Conservation (phyloP, 2,888 invertebrate species). For the Zygaena filipendulae region DNA sequence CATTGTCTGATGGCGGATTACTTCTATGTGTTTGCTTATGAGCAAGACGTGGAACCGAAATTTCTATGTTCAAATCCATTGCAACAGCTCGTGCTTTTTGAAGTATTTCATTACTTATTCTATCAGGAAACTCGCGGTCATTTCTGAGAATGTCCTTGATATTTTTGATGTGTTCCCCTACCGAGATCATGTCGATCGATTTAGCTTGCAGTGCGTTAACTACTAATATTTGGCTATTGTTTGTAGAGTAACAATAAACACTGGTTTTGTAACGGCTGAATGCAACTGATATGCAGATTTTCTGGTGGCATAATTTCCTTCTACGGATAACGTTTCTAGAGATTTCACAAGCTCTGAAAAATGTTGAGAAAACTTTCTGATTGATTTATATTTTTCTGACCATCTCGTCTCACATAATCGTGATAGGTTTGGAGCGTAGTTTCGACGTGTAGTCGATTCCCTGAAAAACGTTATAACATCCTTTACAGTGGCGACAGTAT, state of each 20-base stretch:
- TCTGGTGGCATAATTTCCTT: too few relatives aligned
- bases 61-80: too few relatives aligned
- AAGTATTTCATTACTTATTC: conserved; percentile 17
- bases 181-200: conserved; percentile 17
- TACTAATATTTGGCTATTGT: too few relatives aligned
- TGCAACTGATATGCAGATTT: too few relatives aligned
- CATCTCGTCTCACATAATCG: conserved; percentile 14
- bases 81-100: conserved; percentile 18
- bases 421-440: conserved; percentile 21
- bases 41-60: too few relatives aligned
- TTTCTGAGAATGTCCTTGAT: conserved; percentile 13
- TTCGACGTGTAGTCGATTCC: conserved; percentile 21
- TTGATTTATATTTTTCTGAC: conserved; percentile 16
- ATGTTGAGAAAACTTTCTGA: too few relatives aligned
- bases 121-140: conserved; percentile 17
- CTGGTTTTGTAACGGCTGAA: too few relatives aligned
- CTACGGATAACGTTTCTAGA: too few relatives aligned
- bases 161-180: conserved; percentile 15
- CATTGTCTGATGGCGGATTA: too few relatives aligned
- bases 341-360: conserved; percentile 18
- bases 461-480: too few relatives aligned
- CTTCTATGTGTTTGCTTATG: too few relatives aligned
- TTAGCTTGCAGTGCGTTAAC: conserved; percentile 20
- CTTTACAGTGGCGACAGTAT: conserved; percentile 15
- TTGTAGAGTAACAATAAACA: too few relatives aligned